A percentile compares a stretch with the other conserved stretches of the same genome.
Evolutionary conservation across 2,888 invertebrate species (phyloP).

Genomic region (Brassicogethes aeneus): DNA sequence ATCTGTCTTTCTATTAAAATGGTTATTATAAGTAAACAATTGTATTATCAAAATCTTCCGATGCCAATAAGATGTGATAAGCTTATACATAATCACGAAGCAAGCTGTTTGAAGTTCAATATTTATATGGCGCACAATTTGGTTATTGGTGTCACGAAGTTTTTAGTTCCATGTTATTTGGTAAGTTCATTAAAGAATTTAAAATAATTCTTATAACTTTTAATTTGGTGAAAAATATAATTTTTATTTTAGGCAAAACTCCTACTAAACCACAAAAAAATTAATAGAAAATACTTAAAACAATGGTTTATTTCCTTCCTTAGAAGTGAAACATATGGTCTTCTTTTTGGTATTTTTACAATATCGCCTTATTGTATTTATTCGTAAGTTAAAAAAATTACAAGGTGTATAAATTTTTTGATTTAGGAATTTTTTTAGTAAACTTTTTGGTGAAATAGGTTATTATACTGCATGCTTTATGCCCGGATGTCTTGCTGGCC

Average conservation of each 20-base stretch:
- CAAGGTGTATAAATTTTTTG: conserved; percentile 2
- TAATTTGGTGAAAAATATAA: too few species aligned
- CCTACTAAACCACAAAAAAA: conserved; percentile 45
- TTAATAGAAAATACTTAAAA: conserved; percentile 42
- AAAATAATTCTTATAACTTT: neutral
- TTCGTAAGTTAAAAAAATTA: conserved; percentile 35
- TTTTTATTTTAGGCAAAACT: conserved; percentile 45
- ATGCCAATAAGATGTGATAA: conserved; percentile 15
- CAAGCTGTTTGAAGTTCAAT: conserved; percentile 17
- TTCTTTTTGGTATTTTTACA: conserved; percentile 43
- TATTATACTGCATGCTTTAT: conserved; percentile 20
- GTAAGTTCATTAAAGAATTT: too few species aligned
- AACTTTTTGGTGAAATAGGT: conserved; percentile 15
- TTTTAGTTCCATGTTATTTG: conserved; percentile 26
- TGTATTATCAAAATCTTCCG: conserved; percentile 19
- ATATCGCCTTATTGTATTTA: conserved; percentile 47
- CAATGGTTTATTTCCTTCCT: conserved; percentile 44
- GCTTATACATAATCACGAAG: conserved; percentile 20
- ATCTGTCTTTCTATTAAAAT: too few species aligned
- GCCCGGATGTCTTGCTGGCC: conserved; percentile 24
- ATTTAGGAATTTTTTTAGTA: conserved; percentile 21
- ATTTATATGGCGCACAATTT: conserved; percentile 8
- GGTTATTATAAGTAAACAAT: conserved; percentile 24
- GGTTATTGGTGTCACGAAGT: conserved; percentile 21
- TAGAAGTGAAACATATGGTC: conserved; percentile 45